Conservation (phyloP, 2,888 invertebrate genomes). For the Eupithecia subumbrata region DNA sequence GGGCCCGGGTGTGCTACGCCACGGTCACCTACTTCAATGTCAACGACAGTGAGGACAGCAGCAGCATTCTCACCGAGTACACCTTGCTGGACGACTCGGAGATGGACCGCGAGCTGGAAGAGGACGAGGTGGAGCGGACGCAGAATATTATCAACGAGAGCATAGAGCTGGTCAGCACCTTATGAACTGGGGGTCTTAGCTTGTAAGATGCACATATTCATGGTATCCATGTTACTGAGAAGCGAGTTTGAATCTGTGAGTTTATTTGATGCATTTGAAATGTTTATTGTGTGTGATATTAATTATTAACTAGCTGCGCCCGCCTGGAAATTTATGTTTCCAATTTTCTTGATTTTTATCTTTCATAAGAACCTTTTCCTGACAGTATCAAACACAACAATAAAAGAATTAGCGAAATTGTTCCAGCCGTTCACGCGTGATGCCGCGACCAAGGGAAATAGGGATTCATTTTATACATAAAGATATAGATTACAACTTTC, state of each 20-base stretch:
- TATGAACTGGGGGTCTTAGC: slow-evolving; percentile 57
- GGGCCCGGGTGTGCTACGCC: slow-evolving; percentile 69
- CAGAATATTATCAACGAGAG: slow-evolving; percentile 79
- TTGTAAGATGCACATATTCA: slow-evolving; percentile 12
- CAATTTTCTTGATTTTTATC: no score
- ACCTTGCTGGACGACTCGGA: slow-evolving; percentile 73
- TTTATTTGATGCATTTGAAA: slow-evolving; percentile 6
- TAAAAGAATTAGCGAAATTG: no score
- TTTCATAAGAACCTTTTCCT: no score
- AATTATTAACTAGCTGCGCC: background rate
- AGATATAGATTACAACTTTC: background rate
- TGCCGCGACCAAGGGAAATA: no score
- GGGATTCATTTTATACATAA: no score
- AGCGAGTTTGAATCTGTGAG: slow-evolving; percentile 4
- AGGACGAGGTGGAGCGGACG: slow-evolving; percentile 61
- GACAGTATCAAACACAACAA: no score
- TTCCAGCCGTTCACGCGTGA: no score
- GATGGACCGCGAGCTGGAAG: slow-evolving; percentile 52
- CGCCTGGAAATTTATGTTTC: no score
- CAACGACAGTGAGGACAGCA: slow-evolving; percentile 76
- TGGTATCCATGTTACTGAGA: slow-evolving; percentile 15
- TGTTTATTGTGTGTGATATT: slow-evolving; percentile 2
- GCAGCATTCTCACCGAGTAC: slow-evolving; percentile 77
- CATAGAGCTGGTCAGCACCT: slow-evolving; percentile 73
- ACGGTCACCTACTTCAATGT: slow-evolving; percentile 78